Percentiles rank a stretch among this genome's conserved stretches.
Conservation (phyloP, 2,113 vertebrate species). For the Eolophus roseicapilla region DNA sequence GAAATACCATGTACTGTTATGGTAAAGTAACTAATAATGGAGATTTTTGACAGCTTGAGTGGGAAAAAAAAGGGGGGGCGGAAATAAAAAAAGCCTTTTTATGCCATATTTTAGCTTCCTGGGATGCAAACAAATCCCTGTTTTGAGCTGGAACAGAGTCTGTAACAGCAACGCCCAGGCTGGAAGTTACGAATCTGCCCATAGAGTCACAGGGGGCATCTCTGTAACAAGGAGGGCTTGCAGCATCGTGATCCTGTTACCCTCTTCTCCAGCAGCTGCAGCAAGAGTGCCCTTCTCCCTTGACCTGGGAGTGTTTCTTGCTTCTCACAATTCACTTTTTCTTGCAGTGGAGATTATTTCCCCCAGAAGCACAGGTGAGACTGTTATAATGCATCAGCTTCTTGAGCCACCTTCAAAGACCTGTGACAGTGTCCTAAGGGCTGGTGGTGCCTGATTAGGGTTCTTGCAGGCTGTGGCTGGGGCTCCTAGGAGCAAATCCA, state of each 20-base stretch:
- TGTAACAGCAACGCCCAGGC: fast-evolving
- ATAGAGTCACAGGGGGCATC: not conserved
- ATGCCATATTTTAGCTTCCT: not conserved
- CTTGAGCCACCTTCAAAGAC: not conserved
- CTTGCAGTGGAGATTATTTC: not conserved
- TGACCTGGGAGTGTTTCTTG: not conserved
- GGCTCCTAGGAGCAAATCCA: not conserved
- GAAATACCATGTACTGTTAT: not conserved
- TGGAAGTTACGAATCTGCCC: not conserved
- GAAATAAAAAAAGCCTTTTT: not conserved
- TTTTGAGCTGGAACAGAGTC: not conserved
- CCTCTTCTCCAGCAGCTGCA: not conserved
- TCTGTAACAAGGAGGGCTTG: not conserved
- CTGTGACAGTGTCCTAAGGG: fast-evolving
- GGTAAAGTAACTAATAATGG: not conserved
- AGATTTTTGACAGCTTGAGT: not conserved
- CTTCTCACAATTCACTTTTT: not conserved
- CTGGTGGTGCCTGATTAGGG: fast-evolving
- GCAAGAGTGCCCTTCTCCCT: not conserved
- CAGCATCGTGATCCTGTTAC: not conserved
- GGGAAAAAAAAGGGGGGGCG: no score
- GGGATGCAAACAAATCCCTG: not conserved
- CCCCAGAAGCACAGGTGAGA: not conserved
- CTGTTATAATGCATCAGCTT: not conserved
- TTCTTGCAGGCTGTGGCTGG: fast-evolving